Evolutionary conservation across 2,113 vertebrate species (phyloP), one percentile per base, ranked within the genome.

Genomic region (Acrocephalus kingi): DNA sequence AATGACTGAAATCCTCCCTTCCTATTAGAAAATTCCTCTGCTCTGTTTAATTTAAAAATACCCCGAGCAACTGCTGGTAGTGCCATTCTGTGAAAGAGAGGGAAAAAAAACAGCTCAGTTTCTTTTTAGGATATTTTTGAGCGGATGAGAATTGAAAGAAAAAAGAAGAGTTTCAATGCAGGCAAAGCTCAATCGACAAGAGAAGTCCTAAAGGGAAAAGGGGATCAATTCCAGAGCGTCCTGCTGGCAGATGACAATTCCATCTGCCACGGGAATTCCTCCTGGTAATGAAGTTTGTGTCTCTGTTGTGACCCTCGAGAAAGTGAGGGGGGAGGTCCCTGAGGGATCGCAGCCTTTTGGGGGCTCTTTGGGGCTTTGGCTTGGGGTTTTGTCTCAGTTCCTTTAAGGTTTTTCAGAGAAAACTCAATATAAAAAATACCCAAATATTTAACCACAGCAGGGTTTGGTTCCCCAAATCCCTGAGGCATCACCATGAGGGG

Each of bases 211-310:
- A 71, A 89, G 89, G 73, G 83, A 67, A 81, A 59, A 90, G 62
- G n/a, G 49, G 56, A 92, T 84, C 76, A 17, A 3, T 45, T 64
- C 39, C 45, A 39, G 76, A 90, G 52, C 43, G 73, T 71, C 61
- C 91, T 93, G 86, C 88, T 93, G 86, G 51, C 55, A 49, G 77
- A 6, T 25, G 61, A 59, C 93, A 80, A 67, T 84, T 86, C 55
- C 76, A n/a, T 14, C 46, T 76, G 76, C n/a, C 37, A 11, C 3
- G 0, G 71, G 15, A 9, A 37, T 31, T 28, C 89, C 61, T 2
- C 62, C 4, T 5, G 18, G 67, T 19, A 19, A 74, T 51, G 64
- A 63, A 56, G 56, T 30, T 45, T 51, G 43, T 2, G 24, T 16
- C 75, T 37, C 73, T 31, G 7, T n/a, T 8, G 17, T 37, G 83